Base-by-base conservation (phyloP, 1,140 invertebrate genomes). In the Cyclargus thomasi region DNA sequence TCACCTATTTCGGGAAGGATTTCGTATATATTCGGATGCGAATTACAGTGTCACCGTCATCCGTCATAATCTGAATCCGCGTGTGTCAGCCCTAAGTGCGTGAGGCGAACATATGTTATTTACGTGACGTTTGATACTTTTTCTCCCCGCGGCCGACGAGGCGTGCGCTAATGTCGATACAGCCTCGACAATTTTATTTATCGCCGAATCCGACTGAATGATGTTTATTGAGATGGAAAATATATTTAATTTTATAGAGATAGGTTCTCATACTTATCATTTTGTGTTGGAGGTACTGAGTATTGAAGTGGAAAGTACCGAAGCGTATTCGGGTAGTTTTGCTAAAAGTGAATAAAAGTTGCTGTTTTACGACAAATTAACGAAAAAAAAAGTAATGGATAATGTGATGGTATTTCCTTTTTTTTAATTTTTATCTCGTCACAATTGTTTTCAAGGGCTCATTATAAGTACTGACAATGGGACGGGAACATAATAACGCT, bases 51-150 rank as follows among this genome's bases (percentile, higher is more conserved):
- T 47, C 39, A 47, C 11, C 39, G 8, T 47, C 39, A 47, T 47
- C 39, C 39, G 39, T 47, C 39, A 47, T 47, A 11, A 2, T 47
- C 39, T 1, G 11, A n/a, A n/a, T n/a, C n/a, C 8, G 39, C 39
- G 39, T 16, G 39, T 36, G 65, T 18, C 53, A 66, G 18, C 65
- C 65, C 65, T 66, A 36, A 29, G 53, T 35, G 53, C 22, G 22
- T 35, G 53, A 57, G 5, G 53, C 22, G 29, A 66, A 66, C 65
- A 66, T 18, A 57, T 63, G 35, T 63, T 29, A 17, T 65, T 47
- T 59, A 66, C 29, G 36, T 35, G 23, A 66, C 55, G 65, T 36
- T 65, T 35, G 65, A 59, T 66, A 35, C 65, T 18, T 59, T 57
- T 59, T 18, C 22, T 65, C 20, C 39, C 36, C 22, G 21, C 18